These are phyloP conservation scores for Irena cyanogastra DNA, from an alignment of 2,113 vertebrate genomes.

Conservation along the genomic window DNA sequence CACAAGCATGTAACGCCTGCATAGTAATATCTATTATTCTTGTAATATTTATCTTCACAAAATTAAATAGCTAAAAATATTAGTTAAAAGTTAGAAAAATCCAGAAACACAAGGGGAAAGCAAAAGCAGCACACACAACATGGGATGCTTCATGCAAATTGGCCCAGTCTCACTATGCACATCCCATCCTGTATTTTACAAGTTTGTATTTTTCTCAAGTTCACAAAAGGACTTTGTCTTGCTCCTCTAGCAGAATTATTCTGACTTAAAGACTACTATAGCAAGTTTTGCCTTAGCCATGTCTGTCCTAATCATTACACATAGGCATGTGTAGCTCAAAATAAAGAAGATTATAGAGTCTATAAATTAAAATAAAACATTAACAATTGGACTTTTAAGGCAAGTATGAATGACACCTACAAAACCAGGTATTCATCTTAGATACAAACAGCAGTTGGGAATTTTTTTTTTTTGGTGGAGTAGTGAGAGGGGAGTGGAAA, in stretches of 20 bases:
- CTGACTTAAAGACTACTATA: not conserved
- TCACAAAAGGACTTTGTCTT: not conserved
- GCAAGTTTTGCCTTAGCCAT: not conserved
- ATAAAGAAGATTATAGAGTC: not conserved
- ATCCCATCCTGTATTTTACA: not conserved
- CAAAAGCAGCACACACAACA: not conserved
- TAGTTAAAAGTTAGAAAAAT: not conserved
- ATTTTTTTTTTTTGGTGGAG: not conserved
- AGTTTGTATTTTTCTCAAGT: not conserved
- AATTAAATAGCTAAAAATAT: not conserved
- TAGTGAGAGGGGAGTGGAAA: not conserved
- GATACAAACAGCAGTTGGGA: not conserved
- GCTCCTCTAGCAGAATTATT: not conserved
- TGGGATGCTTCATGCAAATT: not conserved
- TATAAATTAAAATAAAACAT: not conserved
- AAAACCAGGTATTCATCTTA: not conserved
- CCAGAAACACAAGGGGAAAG: not conserved
- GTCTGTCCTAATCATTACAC: not conserved
- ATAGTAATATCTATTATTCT: not conserved
- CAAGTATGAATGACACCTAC: not conserved
- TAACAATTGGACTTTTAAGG: not conserved
- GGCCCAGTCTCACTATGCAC: not conserved
- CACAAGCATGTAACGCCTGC: not conserved
- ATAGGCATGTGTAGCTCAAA: not conserved
- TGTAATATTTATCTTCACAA: not conserved